phyloP scores from a whole-genome alignment of 2,888 invertebrate genomes.

The Tricholauxania praeusta region DNA sequence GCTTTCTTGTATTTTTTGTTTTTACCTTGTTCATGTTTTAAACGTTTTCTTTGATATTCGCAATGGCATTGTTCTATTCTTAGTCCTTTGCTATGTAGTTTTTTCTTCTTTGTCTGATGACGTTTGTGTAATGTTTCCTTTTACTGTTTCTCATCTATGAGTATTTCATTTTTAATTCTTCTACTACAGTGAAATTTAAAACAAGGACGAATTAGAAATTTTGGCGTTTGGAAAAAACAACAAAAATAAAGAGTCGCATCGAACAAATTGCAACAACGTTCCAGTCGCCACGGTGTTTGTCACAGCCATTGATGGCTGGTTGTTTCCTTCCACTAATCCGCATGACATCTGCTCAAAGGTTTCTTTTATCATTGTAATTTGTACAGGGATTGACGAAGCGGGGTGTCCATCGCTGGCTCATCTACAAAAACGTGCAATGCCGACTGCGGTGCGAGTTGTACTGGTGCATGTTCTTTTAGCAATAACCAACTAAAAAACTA shows the following conservation, averaged over 20 bases:
- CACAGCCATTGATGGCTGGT: background rate
- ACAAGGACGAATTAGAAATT: conserved; percentile 14
- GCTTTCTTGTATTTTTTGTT: background rate
- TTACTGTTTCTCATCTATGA: background rate
- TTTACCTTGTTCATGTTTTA: conserved; percentile 4
- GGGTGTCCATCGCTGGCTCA: background rate
- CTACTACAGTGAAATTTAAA: background rate
- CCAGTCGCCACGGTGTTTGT: background rate
- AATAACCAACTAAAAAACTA: too few relatives aligned
- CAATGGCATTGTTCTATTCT: background rate
- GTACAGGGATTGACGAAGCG: conserved; percentile 1
- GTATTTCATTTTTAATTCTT: background rate
- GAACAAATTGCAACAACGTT: background rate
- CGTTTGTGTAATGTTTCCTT: background rate
- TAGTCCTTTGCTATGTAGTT: background rate
- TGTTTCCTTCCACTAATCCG: conserved; percentile 4
- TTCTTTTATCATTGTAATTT: conserved; percentile 17
- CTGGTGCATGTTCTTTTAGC: background rate
- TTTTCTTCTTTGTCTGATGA: background rate
- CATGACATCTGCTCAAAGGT: conserved; percentile 22
- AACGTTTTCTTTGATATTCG: conserved; percentile 11
- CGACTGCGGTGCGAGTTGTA: background rate
- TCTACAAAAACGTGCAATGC: background rate
- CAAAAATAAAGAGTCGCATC: background rate
- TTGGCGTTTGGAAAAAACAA: background rate